These are phyloP conservation scores for Watsonalla binaria DNA, from an alignment of 2,888 invertebrate genomes.

Conservation along the genomic window DNA sequence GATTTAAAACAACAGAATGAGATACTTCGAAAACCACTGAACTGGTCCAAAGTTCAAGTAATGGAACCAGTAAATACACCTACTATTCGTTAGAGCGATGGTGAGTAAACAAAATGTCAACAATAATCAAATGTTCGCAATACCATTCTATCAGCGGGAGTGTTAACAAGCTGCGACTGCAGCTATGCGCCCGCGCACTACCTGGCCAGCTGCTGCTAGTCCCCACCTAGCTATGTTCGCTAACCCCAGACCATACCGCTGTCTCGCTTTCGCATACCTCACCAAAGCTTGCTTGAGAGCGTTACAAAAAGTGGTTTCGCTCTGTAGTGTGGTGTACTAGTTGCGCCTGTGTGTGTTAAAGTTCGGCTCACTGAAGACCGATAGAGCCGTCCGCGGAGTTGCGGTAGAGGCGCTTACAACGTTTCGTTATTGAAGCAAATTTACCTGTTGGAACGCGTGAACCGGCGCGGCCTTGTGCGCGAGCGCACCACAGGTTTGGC, in stretches of 20 bases:
- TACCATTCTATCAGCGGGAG: conserved; percentile 62
- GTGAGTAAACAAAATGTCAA: conserved; percentile 46
- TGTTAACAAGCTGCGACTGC: conserved; percentile 72
- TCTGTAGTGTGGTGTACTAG: conserved; percentile 48
- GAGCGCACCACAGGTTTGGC: conserved; percentile 76
- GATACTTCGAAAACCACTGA: too few relatives aligned
- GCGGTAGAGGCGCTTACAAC: conserved; percentile 52
- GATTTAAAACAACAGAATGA: too few relatives aligned
- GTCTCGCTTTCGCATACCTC: conserved; percentile 57
- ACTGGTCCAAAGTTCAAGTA: too few relatives aligned
- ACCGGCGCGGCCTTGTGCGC: conserved; percentile 80
- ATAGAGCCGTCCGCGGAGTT: conserved; percentile 51
- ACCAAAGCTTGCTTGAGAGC: conserved; percentile 56
- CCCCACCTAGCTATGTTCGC: conserved; percentile 61
- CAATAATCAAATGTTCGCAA: conserved; percentile 54
- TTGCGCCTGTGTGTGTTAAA: conserved; percentile 54
- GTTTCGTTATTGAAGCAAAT: conserved; percentile 52
- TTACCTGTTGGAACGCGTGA: conserved; percentile 81
- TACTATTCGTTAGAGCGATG: conserved; percentile 30
- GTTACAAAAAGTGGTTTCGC: conserved; percentile 75
- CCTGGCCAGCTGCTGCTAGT: conserved; percentile 73
- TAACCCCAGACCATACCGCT: conserved; percentile 62
- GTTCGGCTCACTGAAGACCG: conserved; percentile 64
- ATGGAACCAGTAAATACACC: conserved; percentile 3
- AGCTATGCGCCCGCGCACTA: conserved; percentile 67